Evolutionary conservation across 2,888 invertebrate genomes (phyloP), one percentile per base, ranked within the genome.

Genomic region (Synergus itoensis): DNA sequence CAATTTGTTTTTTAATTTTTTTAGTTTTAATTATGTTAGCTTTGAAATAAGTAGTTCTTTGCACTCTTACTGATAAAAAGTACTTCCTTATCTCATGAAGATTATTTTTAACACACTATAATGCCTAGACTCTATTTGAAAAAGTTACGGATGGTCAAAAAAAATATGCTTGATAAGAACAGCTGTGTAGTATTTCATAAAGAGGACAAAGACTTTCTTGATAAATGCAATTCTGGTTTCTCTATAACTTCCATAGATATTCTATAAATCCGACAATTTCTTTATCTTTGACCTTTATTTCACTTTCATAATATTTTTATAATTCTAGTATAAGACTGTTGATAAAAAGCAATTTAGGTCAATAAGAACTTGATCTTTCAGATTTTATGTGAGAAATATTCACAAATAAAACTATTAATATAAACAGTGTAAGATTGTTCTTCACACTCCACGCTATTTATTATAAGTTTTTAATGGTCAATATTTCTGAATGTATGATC

Each of bases 191-290:
- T 18, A 57, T 57, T 57, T 57, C 18, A 57, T 57, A 57, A 57
- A 57, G 57, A 57, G 57, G 57, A 57, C 57, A 57, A 57, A 57
- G 57, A 57, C 57, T 57, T 57, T 57, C 57, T 57, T 57, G 57
- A 57, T 1, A 57, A 9, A 57, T 18, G n/a, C 8, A 57, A 9
- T 57, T 9, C 57, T 57, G 18, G 9, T 18, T 57, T 18, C 18
- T 57, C 57, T 53, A 8, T 53, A 53, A 53, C 14, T 3, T 57
- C 57, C 57, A 18, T 9, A 57, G 57, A 57, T 18, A 57, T 57
- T 57, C 18, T 57, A 18, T 16, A 9, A 18, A 57, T 57, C 57
- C 9, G 9, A 18, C 8, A 11, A 11, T 18, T 57, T 57, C 9
- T 57, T 8, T 3, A 57, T 57, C 57, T 18, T 18, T 18, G 18